Conservation (phyloP, 2,797 vertebrate species). For the Scarus forsteni region DNA sequence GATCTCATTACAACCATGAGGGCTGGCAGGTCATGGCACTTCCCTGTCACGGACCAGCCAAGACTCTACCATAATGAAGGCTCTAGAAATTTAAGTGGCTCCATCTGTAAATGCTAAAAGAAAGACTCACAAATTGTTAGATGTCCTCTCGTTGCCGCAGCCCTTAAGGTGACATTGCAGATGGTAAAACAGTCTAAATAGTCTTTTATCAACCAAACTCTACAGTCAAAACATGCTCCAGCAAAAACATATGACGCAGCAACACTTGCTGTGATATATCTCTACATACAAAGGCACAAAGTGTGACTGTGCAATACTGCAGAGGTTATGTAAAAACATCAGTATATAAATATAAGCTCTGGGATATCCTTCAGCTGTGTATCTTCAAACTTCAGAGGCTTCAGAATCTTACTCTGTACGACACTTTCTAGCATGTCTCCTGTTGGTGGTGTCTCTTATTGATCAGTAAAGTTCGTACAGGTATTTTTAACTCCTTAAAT, state of each 20-base stretch:
- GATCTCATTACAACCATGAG: no score
- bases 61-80: no score
- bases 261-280: conserved; percentile 10
- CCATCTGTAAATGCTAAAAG: no score
- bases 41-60: no score
- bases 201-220: background rate
- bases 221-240: conserved; percentile 13
- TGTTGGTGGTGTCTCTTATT: background rate
- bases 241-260: conserved; percentile 11
- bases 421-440: background rate
- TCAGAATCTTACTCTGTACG: conserved; percentile 7
- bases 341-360: conserved; percentile 34
- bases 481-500: background rate
- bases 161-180: background rate
- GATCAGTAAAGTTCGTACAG: background rate
- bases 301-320: conserved; percentile 19
- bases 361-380: conserved; percentile 36
- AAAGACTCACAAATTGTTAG: no score
- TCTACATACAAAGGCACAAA: conserved; percentile 19
- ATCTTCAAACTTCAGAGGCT: conserved; percentile 15
- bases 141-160: no score
- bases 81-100: no score
- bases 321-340: conserved; percentile 47
- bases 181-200: background rate
- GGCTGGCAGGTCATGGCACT: no score